phyloP scores from a whole-genome alignment of 2,888 invertebrate species.

The Strigamia crassipes region DNA sequence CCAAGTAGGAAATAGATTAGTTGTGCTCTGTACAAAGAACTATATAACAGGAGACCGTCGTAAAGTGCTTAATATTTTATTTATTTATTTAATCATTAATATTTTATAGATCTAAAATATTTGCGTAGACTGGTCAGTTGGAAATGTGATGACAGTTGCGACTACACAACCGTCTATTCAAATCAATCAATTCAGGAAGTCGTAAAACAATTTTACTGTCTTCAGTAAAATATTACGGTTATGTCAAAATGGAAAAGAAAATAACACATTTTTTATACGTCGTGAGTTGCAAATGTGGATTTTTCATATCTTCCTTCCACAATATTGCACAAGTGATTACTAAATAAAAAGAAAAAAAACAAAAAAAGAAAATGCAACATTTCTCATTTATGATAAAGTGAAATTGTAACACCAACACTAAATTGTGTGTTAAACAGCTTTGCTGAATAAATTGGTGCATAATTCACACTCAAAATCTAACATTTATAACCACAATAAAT shows the following conservation, averaged over 20 bases:
- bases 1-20: too few species aligned
- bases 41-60: too few species aligned
- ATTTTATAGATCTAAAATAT: too few species aligned
- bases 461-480: conserved; percentile 24
- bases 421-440: conserved; percentile 19
- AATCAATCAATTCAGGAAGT: neutral
- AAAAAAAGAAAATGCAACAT: neutral
- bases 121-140: too few species aligned
- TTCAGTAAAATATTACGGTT: neutral
- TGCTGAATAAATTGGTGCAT: conserved; percentile 34
- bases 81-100: too few species aligned
- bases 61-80: too few species aligned
- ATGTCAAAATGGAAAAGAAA: neutral
- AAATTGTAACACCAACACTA: conserved; percentile 35
- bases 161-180: neutral
- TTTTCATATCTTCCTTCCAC: neutral
- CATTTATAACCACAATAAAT: conserved; percentile 36
- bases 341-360: neutral
- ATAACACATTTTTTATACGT: neutral
- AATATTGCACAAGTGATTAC: neutral
- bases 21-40: too few species aligned
- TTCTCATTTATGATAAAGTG: conserved; percentile 37
- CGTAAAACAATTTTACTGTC: neutral
- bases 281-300: neutral
- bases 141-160: too few species aligned